Base-by-base conservation (phyloP, 2,797 vertebrate genomes). In the Muscicapa comitata region DNA sequence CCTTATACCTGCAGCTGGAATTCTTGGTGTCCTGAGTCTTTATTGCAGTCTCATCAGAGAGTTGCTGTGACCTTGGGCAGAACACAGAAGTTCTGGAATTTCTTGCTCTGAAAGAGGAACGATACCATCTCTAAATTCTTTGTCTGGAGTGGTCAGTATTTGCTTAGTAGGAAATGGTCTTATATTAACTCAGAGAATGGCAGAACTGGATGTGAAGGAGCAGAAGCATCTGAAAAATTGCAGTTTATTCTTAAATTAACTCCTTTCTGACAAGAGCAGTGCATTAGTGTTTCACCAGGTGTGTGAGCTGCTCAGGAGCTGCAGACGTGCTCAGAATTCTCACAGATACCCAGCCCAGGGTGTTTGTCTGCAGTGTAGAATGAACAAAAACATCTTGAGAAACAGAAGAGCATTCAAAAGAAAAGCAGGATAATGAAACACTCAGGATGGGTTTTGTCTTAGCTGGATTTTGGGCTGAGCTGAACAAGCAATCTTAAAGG, bases 361-460 rank as follows among this genome's bases (percentile, higher is more conserved):
- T 17, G 37, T 24, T 65, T 61, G n/a, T 50, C 26, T 77, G 78
- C 66, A 58, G 38, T 57, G 87, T 1, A 50, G 58, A 47, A 16
- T 23, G 55, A 55, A 25, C 48, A 88, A 51, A 51, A 89, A 40
- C 38, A 42, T 53, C 66, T 77, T 51, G 40, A 73, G 73, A 93
- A 71, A 94, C 96, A 96, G 87, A 94, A 88, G 86, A 93, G 89
- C 97, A 96, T 97, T 99, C 98, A 98, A 94, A 97, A 98, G 98
- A 98, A 98, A 98, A 93, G 91, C 90, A 97, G 80, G 97, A 95
- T 97, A 98, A 97, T 98, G 93, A 98, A 98, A 97, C 98, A 96
- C 98, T 98, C 98, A 98, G 98, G 98, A 98, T 98, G 98, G 98
- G 98, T 98, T 98, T 98, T 97, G 98, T 98, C 98, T 99, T 99